Conservation (phyloP, 2,888 invertebrate species). For the Calephelis perditalis region DNA sequence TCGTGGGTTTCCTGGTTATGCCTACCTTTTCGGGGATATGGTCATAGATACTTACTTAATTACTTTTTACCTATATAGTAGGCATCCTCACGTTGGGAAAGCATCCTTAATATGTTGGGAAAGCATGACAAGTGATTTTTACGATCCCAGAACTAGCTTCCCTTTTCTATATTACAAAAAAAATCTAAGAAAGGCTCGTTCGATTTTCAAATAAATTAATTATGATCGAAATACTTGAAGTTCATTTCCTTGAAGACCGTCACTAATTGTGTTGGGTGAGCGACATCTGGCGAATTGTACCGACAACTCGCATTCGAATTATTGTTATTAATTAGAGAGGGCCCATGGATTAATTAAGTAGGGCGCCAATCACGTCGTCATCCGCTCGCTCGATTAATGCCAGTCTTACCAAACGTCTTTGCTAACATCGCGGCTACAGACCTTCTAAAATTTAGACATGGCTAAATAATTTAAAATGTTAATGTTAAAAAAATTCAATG, state of each 20-base stretch:
- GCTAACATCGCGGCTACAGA: conserved; percentile 60
- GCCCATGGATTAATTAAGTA: conserved; percentile 72
- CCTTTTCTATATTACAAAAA: neutral
- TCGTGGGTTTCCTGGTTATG: too few relatives aligned
- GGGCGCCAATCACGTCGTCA: conserved; percentile 72
- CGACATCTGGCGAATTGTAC: conserved; percentile 64
- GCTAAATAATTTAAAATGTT: too few relatives aligned
- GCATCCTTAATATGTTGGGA: too few relatives aligned
- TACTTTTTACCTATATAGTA: too few relatives aligned
- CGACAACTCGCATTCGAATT: conserved; percentile 57
- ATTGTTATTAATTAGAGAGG: conserved; percentile 76
- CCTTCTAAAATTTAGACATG: conserved; percentile 33
- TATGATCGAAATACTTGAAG: conserved; percentile 29
- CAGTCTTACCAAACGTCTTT: conserved; percentile 69
- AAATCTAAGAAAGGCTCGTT: neutral
- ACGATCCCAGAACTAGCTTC: too few relatives aligned
- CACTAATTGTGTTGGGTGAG: conserved; percentile 32
- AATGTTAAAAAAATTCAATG: too few relatives aligned
- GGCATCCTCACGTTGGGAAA: too few relatives aligned
- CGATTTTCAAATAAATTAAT: conserved; percentile 19
- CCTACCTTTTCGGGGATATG: too few relatives aligned
- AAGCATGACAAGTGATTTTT: too few relatives aligned
- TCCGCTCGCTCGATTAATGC: conserved; percentile 51
- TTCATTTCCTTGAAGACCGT: conserved; percentile 30
- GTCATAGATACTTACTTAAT: too few relatives aligned